Base-by-base conservation (phyloP, 2,113 vertebrate species). In the Muntiacus muntjak region DNA sequence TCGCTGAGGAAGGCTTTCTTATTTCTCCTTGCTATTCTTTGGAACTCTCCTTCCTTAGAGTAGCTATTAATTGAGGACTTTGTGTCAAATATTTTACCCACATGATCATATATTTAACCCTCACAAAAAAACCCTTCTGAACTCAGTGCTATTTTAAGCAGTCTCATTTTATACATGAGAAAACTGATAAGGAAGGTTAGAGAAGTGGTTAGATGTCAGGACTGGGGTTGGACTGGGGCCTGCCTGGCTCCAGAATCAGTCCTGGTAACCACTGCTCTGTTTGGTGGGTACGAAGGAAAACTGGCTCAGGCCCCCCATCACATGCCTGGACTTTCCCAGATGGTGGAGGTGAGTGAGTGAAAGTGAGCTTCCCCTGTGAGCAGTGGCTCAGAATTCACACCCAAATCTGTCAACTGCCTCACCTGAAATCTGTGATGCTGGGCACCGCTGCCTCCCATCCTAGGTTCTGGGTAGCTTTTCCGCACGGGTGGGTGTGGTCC, bases 131-230 rank as follows among this genome's bases (percentile, higher is more conserved):
- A 5, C 7, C 4, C 45, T 76, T 87, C n/a, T 78, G 57, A 94
- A 83, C 81, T 90, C 6, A 10, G 19, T 60, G 55, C 62, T 93
- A 2, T 62, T 30, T 14, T 25, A 50, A 79, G 64, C 15, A 78
- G 23, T 71, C 19, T 33, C 79, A 89, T 94, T 95, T 95, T 85
- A 54, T 57, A 87, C 17, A 43, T n/a, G 26, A 87, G 79, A 89
- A 78, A 55, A 81, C 25, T 58, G 78, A 55, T 36, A 19, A 83
- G 50, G 13, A 60, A 85, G 43, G 10, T 78, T 54, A 55, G 33
- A 45, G 10, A 94, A 43, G 6, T 60, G 74, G 17, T 83, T 58
- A 54, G 74, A 40, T 47, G 26, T 23, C 36, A 82, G 40, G 40
- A 16, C 2, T 45, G 19, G 67, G 30, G 19, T 19, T 84, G 81